Evolutionary conservation across 1,140 invertebrate genomes (phyloP).

Genomic region (Cylas formicarius): DNA sequence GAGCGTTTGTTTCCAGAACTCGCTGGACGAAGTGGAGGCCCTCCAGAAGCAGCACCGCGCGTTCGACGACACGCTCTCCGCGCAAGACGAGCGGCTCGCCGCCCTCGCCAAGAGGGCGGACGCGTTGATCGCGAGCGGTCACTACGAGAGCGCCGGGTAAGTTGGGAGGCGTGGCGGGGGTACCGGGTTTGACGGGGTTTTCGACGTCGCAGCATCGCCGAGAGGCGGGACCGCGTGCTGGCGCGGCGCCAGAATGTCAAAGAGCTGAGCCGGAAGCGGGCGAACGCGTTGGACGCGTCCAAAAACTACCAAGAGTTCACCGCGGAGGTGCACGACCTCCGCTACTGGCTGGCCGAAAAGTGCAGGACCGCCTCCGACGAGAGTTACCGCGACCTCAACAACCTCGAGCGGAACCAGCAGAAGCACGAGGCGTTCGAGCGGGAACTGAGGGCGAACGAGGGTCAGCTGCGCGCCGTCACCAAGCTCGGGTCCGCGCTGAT

Average conservation of each 20-base stretch:
- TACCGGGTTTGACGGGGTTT: too few relatives aligned
- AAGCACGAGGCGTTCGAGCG: conserved; percentile 97
- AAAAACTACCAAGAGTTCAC: conserved; percentile 79
- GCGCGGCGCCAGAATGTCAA: conserved; percentile 66
- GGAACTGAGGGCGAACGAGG: conserved; percentile 87
- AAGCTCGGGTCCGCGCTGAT: conserved; percentile 67
- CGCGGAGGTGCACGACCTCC: conserved; percentile 80
- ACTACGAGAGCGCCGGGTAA: conserved; percentile 82
- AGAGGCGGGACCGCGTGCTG: conserved; percentile 68
- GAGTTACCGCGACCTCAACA: conserved; percentile 84
- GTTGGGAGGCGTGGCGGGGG: too few relatives aligned
- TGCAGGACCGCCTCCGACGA: conserved; percentile 85
- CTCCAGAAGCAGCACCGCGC: conserved; percentile 90
- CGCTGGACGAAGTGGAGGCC: conserved; percentile 90
- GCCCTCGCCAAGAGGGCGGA: conserved; percentile 82
- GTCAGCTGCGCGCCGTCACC: conserved; percentile 76
- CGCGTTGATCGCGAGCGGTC: conserved; percentile 70
- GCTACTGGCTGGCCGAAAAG: conserved; percentile 88
- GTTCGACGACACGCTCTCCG: conserved; percentile 86
- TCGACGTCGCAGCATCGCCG: conserved; percentile 54
- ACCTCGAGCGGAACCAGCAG: conserved; percentile 88
- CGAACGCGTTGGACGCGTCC: conserved; percentile 66
- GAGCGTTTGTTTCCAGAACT: conserved; percentile 55
- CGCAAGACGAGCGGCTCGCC: conserved; percentile 87
- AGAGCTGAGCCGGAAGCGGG: conserved; percentile 62